A percentile compares a stretch with the other conserved stretches of the same genome.
phyloP scores from a whole-genome alignment of 2,888 invertebrate species.

The Lissonota sp. region DNA sequence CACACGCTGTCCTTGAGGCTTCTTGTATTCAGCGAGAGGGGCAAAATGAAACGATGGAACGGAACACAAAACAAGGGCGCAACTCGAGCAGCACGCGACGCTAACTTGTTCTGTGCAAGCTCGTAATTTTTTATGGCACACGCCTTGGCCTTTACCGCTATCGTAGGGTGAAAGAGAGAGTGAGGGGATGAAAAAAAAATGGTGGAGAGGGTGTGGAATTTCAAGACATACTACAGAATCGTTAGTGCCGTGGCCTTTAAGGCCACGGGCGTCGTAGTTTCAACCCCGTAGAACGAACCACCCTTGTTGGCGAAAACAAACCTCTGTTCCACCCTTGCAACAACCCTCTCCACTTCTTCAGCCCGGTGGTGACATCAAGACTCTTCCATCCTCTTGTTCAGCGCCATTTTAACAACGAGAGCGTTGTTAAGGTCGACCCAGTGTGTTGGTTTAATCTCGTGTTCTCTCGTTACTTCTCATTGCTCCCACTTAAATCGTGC shows the following conservation, averaged over 20 bases:
- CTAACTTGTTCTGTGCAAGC: conserved; percentile 12
- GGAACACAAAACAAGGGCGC: no score
- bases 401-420: not conserved
- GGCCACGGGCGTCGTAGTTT: not conserved
- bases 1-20: no score
- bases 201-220: not conserved
- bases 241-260: conserved; percentile 23
- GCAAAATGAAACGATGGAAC: no score
- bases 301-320: not conserved
- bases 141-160: not conserved
- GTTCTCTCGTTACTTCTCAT: conserved; percentile 28
- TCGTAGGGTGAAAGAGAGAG: not conserved
- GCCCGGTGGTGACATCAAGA: no score
- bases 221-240: conserved; percentile 26
- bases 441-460: conserved; percentile 1
- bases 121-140: conserved; percentile 28
- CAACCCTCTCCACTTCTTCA: not conserved
- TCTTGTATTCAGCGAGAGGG: no score
- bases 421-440: not conserved
- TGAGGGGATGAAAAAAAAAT: not conserved
- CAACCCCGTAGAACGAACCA: no score
- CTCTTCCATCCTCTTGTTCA: not conserved
- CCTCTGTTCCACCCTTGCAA: not conserved
- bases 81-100: not conserved
- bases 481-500: not conserved